Evolutionary conservation across 2,797 vertebrate genomes (phyloP), one percentile per base, ranked within the genome.

Genomic region (Adrianichthys oophorus): DNA sequence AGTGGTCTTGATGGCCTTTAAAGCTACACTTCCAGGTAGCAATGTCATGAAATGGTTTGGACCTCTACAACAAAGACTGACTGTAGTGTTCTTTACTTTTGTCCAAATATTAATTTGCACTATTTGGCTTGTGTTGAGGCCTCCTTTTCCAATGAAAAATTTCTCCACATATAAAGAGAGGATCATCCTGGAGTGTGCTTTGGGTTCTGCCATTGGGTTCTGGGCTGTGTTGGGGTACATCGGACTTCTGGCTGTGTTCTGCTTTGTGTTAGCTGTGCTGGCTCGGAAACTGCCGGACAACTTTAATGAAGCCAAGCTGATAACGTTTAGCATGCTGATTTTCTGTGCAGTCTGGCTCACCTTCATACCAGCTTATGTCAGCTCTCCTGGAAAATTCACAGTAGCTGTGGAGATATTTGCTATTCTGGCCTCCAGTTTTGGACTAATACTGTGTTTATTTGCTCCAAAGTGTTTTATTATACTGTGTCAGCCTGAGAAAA

Each of bases 1-100:
- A 45, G 89, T 91, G 15, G 91, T 92, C 10, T 60, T 92, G 50
- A 90, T 91, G 87, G 90, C 89, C 26, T 92, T 92, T 26, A 89
- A 46, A 29, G 88, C 88, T 0, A 85, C 85, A 47, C 76, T 90
- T 46, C 90, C 90, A 64, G 79, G 86, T 1, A 88, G 71, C 62
- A 77, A 82, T 65, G 52, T 89, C 2, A 91, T 89, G 77, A 92
- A 91, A 56, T 90, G 84, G 85, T 92, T 91, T 57, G 90, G 90
- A 0, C 89, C 85, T 62, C 41, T 42, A 32, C 91, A 92, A 68
- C 91, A 92, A 65, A 89, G 89, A 56, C 68, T 90, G 61, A 90
- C 86, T 58, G 89, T 91, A 43, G 23, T 91, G 54, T 47, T 12
- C 16, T 90, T 91, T 47, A 90, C 90, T 50, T 47, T 88, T 1